Base-by-base conservation (phyloP, 2,888 invertebrate species). In the Caenorhabditis macrosperma region DNA sequence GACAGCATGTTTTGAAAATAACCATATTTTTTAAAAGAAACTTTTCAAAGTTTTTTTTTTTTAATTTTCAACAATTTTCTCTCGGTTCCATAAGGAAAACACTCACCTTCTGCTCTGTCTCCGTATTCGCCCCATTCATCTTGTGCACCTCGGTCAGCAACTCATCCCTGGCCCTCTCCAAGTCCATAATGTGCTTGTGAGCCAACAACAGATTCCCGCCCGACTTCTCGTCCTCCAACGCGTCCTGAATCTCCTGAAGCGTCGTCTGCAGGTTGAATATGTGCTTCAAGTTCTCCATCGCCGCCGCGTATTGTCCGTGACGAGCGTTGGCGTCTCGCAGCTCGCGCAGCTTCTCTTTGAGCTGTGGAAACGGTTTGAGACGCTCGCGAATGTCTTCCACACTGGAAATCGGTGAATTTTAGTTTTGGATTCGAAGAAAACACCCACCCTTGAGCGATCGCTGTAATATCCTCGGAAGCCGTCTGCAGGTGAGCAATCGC, bases 231-330 rank as follows among this genome's bases (percentile, higher is more conserved):
- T 98, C 97, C 82, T 94, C 95, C 77, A 99, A 97, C 93, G 95
- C 94, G 68, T 95, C 94, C 90, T 95, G 95, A 0, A 97, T 96
- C 91, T 95, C 96, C 60, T 78, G 94, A 0, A 98, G 95, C 92
- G 96, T 96, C 89, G 96, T 96, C 10, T 96, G 97, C 0, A 98
- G 96, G 52, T 96, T 97, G 89, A 98, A 97, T 82, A 99, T 97
- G 90, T 98, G 97, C 91, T 97, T 97, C 30, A 99, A 92, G 91
- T 99, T 99, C 90, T 99, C 97, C 90, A 96, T 96, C 0, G 98
- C 98, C 0, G 97, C 97, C 1, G 96, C 96, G 91, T 97, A 96
- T 91, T 93, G 98, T 0, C 97, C 97, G 91, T 98, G 96, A 22
- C 95, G 94, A 85, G 95, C 95, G 91, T 97, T 97, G 91, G 98